Evolutionary conservation across 1,140 invertebrate species (phyloP).

Genomic region (Triops cancriformis): DNA sequence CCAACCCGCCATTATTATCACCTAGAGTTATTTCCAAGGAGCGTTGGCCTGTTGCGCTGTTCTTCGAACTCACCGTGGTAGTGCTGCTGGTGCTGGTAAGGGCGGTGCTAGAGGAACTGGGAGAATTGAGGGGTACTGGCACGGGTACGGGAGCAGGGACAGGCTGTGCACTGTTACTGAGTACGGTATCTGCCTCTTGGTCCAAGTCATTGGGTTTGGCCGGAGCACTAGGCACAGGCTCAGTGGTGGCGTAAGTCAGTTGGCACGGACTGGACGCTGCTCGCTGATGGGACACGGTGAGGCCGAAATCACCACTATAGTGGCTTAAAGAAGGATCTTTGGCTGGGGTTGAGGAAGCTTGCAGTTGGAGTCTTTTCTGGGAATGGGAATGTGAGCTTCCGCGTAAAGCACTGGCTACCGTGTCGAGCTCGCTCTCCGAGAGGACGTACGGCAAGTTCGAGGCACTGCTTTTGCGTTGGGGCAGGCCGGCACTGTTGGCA

Average conservation of each 20-base stretch:
- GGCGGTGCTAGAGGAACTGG: neutral
- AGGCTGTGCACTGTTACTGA: neutral
- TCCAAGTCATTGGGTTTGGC: neutral
- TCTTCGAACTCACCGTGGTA: neutral
- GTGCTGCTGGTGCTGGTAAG: neutral
- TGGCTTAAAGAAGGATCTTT: constrained; percentile 32
- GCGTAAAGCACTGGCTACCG: neutral
- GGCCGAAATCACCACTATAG: constrained; percentile 34
- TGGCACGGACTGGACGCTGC: constrained; percentile 71
- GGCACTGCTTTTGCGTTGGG: constrained; percentile 47
- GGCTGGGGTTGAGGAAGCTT: constrained; percentile 29
- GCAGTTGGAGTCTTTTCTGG: neutral
- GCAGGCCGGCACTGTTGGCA: constrained; percentile 23
- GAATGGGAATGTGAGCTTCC: neutral
- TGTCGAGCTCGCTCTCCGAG: constrained; percentile 19
- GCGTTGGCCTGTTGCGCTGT: neutral
- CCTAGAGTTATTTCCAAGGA: neutral
- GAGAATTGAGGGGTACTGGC: constrained; percentile 7
- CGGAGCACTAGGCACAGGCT: neutral
- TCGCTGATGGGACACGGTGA: constrained; percentile 53
- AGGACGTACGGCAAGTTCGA: constrained; percentile 38
- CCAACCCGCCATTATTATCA: neutral
- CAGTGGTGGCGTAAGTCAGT: constrained; percentile 37
- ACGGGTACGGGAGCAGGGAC: neutral
- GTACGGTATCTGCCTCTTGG: neutral